Evolutionary conservation across 1,140 invertebrate genomes (phyloP).

Genomic region (Rhopalosiphum padi): DNA sequence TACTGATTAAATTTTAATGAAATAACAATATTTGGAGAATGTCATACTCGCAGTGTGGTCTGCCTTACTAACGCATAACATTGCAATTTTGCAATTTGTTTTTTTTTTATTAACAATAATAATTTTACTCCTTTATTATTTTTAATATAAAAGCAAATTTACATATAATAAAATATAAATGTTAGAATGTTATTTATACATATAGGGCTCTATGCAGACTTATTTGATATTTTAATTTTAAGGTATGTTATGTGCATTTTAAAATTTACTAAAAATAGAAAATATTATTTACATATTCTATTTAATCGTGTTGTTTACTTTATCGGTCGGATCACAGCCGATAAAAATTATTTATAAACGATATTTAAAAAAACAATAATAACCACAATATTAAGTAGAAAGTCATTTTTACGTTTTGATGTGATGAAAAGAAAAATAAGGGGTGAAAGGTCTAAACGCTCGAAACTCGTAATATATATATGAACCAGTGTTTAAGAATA

Average conservation of each 20-base stretch:
- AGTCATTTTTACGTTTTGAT: neutral
- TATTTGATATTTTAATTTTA: neutral
- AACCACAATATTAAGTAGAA: neutral
- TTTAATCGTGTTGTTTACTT: neutral
- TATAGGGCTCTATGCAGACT: fast-evolving
- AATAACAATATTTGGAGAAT: too few species aligned
- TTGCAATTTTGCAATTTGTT: too few species aligned
- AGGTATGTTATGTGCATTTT: neutral
- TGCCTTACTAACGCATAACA: too few species aligned
- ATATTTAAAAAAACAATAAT: neutral
- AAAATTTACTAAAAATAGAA: neutral
- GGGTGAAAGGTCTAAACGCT: too few species aligned
- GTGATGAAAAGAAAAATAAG: neutral
- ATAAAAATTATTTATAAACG: neutral
- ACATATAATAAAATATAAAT: neutral
- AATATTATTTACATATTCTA: fast-evolving
- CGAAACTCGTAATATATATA: too few species aligned
- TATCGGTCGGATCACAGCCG: neutral
- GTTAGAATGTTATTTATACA: neutral
- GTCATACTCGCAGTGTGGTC: too few species aligned
- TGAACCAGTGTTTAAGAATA: too few species aligned
- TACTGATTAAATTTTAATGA: too few species aligned
- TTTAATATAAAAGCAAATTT: neutral
- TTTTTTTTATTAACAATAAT: neutral
- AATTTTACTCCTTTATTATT: neutral